Evolutionary conservation across 2,113 vertebrate species (phyloP).

Genomic region (Syngnathus floridae): DNA sequence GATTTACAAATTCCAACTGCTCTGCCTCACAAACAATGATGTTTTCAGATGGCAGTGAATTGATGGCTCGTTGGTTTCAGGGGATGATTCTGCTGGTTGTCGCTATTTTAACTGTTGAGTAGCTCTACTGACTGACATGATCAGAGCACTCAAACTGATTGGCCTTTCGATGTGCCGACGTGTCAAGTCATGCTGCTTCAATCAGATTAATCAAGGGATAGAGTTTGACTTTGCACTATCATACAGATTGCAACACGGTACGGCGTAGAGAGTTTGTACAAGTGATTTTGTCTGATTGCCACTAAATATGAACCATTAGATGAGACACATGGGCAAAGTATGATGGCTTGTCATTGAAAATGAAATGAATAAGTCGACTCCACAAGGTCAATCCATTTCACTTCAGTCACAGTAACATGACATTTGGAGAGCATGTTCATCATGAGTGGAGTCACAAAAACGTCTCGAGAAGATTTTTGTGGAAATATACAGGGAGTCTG

Average conservation of each 20-base stretch:
- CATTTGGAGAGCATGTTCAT: too few relatives aligned
- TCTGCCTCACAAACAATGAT: neutral
- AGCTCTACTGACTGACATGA: neutral
- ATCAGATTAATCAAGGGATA: neutral
- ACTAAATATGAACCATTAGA: neutral
- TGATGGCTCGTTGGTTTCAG: neutral
- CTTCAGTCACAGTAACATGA: neutral
- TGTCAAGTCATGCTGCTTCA: neutral
- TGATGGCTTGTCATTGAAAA: neutral
- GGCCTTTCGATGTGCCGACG: neutral
- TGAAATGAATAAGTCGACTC: neutral
- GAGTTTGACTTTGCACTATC: neutral
- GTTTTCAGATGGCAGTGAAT: neutral
- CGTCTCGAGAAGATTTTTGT: too few relatives aligned
- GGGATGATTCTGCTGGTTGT: neutral
- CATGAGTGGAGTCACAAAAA: too few relatives aligned
- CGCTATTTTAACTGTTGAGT: neutral
- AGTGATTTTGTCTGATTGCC: neutral
- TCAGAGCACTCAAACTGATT: conserved; percentile 1
- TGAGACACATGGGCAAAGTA: neutral
- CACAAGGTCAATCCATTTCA: neutral
- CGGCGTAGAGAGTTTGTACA: neutral
- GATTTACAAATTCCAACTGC: neutral
- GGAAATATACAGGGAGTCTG: neutral
- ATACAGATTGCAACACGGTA: neutral